A percentile compares a stretch with the other conserved stretches of the same genome.
phyloP scores from a whole-genome alignment of 30 jellyfish, hydroid and myxozoan genomes.

The Aurelia aurita region DNA sequence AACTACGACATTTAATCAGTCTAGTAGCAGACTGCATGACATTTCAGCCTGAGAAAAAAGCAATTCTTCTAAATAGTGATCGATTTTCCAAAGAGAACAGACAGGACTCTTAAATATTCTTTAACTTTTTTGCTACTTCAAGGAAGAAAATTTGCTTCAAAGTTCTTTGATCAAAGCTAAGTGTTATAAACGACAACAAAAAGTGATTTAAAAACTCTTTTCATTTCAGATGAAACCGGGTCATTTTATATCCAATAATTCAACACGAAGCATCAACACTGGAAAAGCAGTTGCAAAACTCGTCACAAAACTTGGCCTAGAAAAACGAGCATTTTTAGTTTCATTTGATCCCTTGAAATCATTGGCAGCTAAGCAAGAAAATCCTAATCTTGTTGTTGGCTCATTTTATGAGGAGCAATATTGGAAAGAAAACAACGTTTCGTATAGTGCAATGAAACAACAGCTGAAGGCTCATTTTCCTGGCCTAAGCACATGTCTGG shows the following conservation, averaged over 20 bases:
- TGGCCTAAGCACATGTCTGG: slow-evolving; percentile 57
- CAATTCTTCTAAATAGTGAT: too few species aligned
- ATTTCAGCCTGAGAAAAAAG: too few species aligned
- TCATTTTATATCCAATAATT: neutral
- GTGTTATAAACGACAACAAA: too few species aligned
- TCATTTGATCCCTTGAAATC: slow-evolving; percentile 76
- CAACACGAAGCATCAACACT: slow-evolving; percentile 36
- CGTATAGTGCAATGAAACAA: neutral
- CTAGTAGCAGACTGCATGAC: too few species aligned
- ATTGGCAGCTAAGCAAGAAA: slow-evolving; percentile 58
- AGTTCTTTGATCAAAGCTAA: too few species aligned
- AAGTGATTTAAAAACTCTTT: neutral
- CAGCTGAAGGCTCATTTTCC: slow-evolving; percentile 20
- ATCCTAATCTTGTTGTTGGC: slow-evolving; percentile 81
- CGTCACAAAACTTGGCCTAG: slow-evolving; percentile 63
- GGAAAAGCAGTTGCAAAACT: slow-evolving; percentile 77
- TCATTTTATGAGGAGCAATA: slow-evolving; percentile 18
- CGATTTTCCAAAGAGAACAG: too few species aligned
- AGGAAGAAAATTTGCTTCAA: too few species aligned
- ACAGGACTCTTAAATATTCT: too few species aligned
- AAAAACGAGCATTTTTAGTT: slow-evolving; percentile 52
- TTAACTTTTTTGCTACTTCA: too few species aligned
- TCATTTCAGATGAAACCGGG: slow-evolving; percentile 82
- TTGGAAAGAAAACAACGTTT: slow-evolving; percentile 16
- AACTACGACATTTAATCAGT: too few species aligned